Conservation (phyloP, 2,797 vertebrate genomes). For the Gallinago solitaria region DNA sequence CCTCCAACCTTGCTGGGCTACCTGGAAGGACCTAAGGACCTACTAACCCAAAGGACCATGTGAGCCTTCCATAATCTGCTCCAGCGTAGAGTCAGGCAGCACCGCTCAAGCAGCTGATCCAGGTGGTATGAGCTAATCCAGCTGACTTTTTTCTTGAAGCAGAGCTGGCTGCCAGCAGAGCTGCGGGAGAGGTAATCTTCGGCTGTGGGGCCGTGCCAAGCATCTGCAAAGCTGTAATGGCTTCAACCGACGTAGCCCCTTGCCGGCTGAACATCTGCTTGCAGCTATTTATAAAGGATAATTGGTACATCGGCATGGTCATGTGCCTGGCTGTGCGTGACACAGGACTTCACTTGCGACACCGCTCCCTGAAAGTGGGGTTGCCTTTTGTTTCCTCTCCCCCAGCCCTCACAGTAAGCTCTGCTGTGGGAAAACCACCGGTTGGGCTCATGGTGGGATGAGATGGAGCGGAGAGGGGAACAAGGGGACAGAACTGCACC, state of each 20-base stretch:
- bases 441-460: neutral
- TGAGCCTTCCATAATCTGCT: neutral
- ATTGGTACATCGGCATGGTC: neutral
- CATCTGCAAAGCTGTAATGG: conserved; percentile 38
- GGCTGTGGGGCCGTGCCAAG: conserved; percentile 6
- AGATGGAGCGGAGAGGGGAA: neutral
- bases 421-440: neutral
- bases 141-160: neutral
- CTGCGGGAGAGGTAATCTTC: conserved; percentile 47
- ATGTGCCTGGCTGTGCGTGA: neutral
- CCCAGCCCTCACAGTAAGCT: neutral
- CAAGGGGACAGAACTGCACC: neutral
- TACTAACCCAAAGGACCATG: neutral
- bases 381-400: neutral
- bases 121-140: conserved; percentile 54
- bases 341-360: neutral
- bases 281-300: conserved; percentile 33
- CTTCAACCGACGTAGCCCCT: conserved; percentile 25
- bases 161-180: conserved; percentile 34
- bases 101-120: neutral
- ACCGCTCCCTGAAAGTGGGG: neutral
- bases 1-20: neutral
- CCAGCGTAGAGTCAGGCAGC: neutral
- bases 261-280: conserved; percentile 40
- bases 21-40: neutral